Conservation (phyloP, 2,797 vertebrate species). For the Danio aesculapii region DNA sequence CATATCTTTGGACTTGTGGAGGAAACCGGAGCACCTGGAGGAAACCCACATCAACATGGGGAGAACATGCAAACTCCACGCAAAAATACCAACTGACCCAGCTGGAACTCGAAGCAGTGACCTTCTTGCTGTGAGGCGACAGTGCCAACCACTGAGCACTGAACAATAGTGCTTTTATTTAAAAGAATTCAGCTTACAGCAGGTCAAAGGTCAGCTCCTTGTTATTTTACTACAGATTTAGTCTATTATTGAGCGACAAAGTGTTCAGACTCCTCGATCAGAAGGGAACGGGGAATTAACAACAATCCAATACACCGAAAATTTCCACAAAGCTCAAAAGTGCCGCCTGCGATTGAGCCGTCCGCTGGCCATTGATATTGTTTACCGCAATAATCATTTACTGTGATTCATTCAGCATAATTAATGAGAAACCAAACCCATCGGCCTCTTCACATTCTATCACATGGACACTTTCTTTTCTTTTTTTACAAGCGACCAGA, state of each 20-base stretch:
- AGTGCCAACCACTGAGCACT: too few relatives aligned
- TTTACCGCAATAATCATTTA: conserved; percentile 34
- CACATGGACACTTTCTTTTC: conserved; percentile 45
- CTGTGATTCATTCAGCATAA: conserved; percentile 28
- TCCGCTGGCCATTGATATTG: neutral
- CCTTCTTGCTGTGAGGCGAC: too few relatives aligned
- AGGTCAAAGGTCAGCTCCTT: conserved; percentile 1
- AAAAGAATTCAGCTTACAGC: neutral
- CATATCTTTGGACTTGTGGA: too few relatives aligned
- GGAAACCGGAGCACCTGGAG: too few relatives aligned
- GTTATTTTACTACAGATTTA: neutral
- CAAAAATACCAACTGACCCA: too few relatives aligned
- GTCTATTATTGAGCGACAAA: neutral
- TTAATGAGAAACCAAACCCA: conserved; percentile 42
- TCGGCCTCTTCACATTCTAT: conserved; percentile 48
- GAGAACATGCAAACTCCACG: too few relatives aligned
- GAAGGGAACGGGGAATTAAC: neutral
- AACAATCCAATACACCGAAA: conserved; percentile 13
- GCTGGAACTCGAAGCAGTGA: too few relatives aligned
- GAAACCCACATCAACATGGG: too few relatives aligned
- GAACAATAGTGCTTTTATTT: neutral
- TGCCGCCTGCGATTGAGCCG: conserved; percentile 6
- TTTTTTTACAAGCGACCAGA: conserved; percentile 41
- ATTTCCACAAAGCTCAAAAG: conserved; percentile 23
- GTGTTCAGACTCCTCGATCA: conserved; percentile 15